Evolutionary conservation across 2,888 invertebrate genomes (phyloP), one percentile per base, ranked within the genome.

Genomic region (Petrolisthes manimaculis): DNA sequence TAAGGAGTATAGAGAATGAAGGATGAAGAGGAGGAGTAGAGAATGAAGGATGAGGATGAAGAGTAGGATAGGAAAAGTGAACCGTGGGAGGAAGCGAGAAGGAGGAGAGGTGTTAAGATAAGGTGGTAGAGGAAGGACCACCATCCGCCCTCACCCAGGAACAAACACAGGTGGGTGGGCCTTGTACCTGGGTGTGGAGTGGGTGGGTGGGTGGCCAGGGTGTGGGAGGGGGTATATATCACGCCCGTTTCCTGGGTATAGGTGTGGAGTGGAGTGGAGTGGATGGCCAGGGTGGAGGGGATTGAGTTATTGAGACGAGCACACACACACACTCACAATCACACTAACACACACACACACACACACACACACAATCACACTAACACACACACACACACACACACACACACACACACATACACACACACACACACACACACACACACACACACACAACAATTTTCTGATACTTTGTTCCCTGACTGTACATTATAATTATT

Each of bases 151-250:
- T 61, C 14, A 77, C 75, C 55, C 84, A 55, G 84, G 84, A 84
- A 84, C 84, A 84, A 84, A 84, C 78, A 84, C 21, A 74, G 78
- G 69, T 74, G 84, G 80, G 86, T 12, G 86, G 14, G 71, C 24
- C 78, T 84, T 56, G 77, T 84, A 84, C 78, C 78, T 53, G 37
- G 77, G 79, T 69, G 75, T 37, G 55, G 37, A 18, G 37, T 12
- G n/a, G 21, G 74, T 74, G 55, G n/a, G 37, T 12, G n/a, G 21
- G 74, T 74, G 55, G n/a, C 18, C 21, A 54, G 74, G 12, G 82
- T 53, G 56, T 24, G 81, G 24, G 81, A 61, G 81, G 37, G 61
- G 37, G 37, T 37, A 37, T 37, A 37, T 37, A 37, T 37, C 37
- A 37, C 37, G 37, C 37, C 37, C 37, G 37, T 37, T 37, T 37